Percentiles rank a stretch among this genome's conserved stretches.
Conservation (phyloP, 2,888 invertebrate genomes). For the Geophilus truncorum region DNA sequence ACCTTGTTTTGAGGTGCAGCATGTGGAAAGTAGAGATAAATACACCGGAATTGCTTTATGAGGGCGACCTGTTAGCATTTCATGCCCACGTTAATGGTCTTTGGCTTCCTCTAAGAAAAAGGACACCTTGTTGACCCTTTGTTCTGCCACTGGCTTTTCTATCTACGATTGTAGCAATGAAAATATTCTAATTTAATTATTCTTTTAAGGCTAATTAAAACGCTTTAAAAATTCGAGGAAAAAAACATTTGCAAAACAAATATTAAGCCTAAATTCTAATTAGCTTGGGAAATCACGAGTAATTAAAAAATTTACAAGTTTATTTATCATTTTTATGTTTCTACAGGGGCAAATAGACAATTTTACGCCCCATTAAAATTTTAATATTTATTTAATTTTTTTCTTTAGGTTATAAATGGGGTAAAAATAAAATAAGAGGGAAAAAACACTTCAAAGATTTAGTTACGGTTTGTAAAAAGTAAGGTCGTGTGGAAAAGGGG, state of each 20-base stretch:
- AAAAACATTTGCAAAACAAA: not conserved
- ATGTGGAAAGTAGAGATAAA: slow-evolving; percentile 27
- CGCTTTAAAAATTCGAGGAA: not conserved
- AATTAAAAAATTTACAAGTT: not conserved
- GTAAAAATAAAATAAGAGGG: too few relatives aligned
- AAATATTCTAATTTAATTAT: not conserved
- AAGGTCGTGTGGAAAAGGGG: not conserved
- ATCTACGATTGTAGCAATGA: not conserved
- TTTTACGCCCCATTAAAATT: not conserved
- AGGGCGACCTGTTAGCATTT: slow-evolving; percentile 27
- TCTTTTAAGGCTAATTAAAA: not conserved
- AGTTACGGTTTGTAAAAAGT: not conserved
- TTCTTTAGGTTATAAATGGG: too few relatives aligned
- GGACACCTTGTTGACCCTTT: slow-evolving; percentile 15
- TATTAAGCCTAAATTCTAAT: not conserved
- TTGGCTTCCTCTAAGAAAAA: slow-evolving; percentile 22
- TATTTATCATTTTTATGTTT: not conserved
- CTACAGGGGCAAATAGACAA: not conserved
- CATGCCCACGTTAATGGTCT: slow-evolving; percentile 24
- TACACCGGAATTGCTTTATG: slow-evolving; percentile 27
- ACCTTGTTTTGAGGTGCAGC: slow-evolving; percentile 25
- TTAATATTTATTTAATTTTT: not conserved
- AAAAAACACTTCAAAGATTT: not conserved
- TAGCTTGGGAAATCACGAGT: not conserved
- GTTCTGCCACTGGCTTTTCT: not conserved